A percentile compares a stretch with the other conserved stretches of the same genome.
Conservation (phyloP, 2,797 vertebrate species). For the Potorous gilbertii region DNA sequence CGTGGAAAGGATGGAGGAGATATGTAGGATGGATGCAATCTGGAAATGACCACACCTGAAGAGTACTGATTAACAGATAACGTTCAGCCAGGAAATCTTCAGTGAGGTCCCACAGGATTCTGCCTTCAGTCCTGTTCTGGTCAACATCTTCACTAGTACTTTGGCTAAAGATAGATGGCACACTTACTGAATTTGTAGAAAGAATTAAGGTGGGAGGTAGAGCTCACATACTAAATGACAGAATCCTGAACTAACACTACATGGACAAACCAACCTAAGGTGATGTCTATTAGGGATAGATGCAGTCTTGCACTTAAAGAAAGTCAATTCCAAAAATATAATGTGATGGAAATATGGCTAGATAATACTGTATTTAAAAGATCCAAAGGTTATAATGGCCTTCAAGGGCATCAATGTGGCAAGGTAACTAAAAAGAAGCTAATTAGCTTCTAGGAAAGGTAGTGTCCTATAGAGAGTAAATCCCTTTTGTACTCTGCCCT, state of each 20-base stretch:
- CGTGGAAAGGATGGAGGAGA: background rate
- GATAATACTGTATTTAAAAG: background rate
- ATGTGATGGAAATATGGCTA: background rate
- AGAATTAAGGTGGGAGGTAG: background rate
- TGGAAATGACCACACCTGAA: background rate
- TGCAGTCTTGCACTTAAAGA: background rate
- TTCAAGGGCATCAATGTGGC: background rate
- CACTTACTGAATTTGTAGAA: background rate
- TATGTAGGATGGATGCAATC: background rate
- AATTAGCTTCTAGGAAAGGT: background rate
- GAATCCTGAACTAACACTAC: background rate
- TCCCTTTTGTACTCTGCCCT: background rate
- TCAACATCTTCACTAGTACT: background rate
- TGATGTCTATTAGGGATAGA: background rate
- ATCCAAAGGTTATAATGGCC: background rate
- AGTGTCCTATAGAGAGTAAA: background rate
- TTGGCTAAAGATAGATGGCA: background rate
- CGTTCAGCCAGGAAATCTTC: background rate
- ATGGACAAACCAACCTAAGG: background rate
- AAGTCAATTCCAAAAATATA: background rate
- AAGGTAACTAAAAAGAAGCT: background rate
- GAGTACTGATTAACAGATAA: background rate
- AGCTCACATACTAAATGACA: background rate
- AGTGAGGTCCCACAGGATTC: background rate
- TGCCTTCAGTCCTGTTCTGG: background rate